These are phyloP conservation scores for Myotis planiceps DNA, from an alignment of 2,797 vertebrate species.

Conservation along the genomic window DNA sequence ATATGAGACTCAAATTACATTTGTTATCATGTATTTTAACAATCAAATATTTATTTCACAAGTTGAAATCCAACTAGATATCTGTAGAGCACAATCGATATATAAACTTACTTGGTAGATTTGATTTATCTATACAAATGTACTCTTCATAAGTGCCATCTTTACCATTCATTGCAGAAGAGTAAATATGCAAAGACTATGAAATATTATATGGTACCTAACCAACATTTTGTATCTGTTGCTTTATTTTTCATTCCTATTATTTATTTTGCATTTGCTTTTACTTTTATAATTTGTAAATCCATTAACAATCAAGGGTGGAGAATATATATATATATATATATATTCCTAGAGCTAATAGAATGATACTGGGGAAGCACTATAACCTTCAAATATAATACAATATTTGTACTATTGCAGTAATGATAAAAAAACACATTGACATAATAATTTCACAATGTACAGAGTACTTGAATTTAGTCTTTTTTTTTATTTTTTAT, in stretches of 20 bases:
- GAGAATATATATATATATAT: not conserved
- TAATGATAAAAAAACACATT: not conserved
- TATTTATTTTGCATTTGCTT: not conserved
- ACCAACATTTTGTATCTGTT: not conserved
- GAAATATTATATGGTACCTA: not conserved
- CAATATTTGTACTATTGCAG: not conserved
- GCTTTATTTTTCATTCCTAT: not conserved
- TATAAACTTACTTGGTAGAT: not conserved
- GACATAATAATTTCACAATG: not conserved
- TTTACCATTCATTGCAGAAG: not conserved
- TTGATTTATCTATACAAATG: not conserved
- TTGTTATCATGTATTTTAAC: not conserved
- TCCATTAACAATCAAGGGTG: not conserved
- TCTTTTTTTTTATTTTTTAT: no score
- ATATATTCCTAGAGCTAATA: not conserved
- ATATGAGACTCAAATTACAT: not conserved
- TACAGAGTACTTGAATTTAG: not conserved
- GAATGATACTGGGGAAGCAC: not conserved
- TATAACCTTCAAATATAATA: not conserved
- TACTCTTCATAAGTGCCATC: not conserved
- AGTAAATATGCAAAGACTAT: not conserved
- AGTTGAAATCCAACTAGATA: not conserved
- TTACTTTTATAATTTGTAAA: not conserved
- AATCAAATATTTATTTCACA: not conserved
- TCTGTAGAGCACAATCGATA: not conserved